Evolutionary conservation across 2,888 invertebrate species (phyloP), one percentile per base, ranked within the genome.

Genomic region (Polyommatus icarus): DNA sequence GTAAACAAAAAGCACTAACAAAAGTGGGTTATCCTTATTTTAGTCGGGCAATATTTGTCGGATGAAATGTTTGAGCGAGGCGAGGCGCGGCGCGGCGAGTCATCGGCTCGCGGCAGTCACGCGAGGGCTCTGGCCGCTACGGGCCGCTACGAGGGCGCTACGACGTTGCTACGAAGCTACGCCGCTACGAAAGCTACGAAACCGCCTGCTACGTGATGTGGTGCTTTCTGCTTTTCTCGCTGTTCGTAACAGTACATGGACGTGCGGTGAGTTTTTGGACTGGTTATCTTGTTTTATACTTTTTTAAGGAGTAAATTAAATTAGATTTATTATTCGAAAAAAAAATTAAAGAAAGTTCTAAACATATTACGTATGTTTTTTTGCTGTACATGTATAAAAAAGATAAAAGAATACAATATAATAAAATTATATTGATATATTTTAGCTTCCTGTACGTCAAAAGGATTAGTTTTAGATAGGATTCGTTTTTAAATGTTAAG

Each of bases 61-160:
- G 90, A 87, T 87, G 85, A 83, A 85, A 86, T 86, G 87, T 87
- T 89, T 87, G 54, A 46, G 79, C 85, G 80, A 85, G 82, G 80
- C 79, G 82, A 81, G 82, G 82, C 83, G 82, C 81, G 84, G 83
- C 83, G 83, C 80, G 82, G 81, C 84, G 24, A 61, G 20, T 61
- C 61, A 61, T 24, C 82, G 80, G 82, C 83, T 82, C 82, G 84
- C 80, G 82, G 81, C 84, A 92, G 92, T 92, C 90, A 89, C 90
- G 91, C 90, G 88, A 90, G 86, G 82, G 86, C 88, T 85, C 79
- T 82, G 85, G 88, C 57, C 71, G 77, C 54, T 72, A 57, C 87
- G 90, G 91, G 90, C 91, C 93, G 93, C 93, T 91, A 90, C 91
- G 92, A 91, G 89, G 90, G 86, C 83, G 87, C 89, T 83, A 90